Evolutionary conservation across 2,113 vertebrate species (phyloP).

Genomic region (Sardina pilchardus): DNA sequence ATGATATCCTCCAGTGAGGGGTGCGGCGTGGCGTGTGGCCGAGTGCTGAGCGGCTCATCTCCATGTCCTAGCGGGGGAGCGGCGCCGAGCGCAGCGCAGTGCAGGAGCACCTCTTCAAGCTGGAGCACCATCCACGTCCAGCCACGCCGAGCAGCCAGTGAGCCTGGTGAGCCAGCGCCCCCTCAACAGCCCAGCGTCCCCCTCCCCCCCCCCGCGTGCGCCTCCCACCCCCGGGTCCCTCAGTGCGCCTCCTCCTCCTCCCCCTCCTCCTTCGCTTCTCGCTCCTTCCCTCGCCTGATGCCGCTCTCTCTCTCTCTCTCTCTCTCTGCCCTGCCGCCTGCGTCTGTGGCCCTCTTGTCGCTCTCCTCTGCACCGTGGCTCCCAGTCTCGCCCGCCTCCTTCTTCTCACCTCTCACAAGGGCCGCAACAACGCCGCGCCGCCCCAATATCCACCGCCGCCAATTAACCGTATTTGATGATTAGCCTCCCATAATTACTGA

Average conservation of each 20-base stretch:
- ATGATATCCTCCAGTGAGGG: neutral
- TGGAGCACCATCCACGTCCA: constrained; percentile 34
- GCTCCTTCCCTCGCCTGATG: neutral
- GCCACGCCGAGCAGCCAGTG: neutral
- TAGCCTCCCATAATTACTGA: constrained; percentile 30
- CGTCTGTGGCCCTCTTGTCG: constrained; percentile 41
- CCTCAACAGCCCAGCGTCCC: constrained; percentile 28
- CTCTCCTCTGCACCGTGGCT: neutral
- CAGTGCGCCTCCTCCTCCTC: constrained; percentile 13
- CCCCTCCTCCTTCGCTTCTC: constrained; percentile 29
- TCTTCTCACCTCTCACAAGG: constrained; percentile 4
- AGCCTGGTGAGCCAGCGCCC: constrained; percentile 46
- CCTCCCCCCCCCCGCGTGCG: neutral
- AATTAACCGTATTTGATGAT: constrained; percentile 45
- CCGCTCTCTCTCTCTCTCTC: constrained; percentile 38
- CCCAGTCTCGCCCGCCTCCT: neutral
- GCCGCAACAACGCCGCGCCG: constrained; percentile 3
- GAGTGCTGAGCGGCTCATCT: constrained; percentile 18
- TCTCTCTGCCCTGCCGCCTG: constrained; percentile 38
- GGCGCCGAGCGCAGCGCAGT: constrained; percentile 29
- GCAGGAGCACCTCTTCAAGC: constrained; percentile 35
- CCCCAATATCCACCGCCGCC: constrained; percentile 23
- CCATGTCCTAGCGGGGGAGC: constrained; percentile 38
- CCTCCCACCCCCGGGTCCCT: too few species aligned
- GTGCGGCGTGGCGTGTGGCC: neutral